phyloP scores from a whole-genome alignment of 1,140 invertebrate species.

The Aphidius ervi region DNA sequence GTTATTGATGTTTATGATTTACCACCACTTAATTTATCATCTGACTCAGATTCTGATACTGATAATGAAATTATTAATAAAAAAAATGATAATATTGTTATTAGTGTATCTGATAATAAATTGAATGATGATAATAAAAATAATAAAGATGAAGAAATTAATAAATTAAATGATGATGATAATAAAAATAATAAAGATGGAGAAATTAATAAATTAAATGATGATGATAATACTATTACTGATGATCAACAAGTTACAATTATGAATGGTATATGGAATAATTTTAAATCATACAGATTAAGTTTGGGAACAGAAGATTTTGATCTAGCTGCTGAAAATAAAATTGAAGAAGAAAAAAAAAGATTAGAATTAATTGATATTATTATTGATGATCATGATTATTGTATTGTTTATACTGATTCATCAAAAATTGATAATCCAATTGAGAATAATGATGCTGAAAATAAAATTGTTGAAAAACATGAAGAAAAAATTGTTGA shows the following conservation, averaged over 20 bases:
- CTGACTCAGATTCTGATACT: conserved; percentile 71
- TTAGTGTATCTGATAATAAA: conserved; percentile 2
- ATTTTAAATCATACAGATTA: conserved; percentile 69
- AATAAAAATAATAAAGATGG: not conserved
- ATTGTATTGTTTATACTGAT: conserved; percentile 42
- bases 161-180: conserved; percentile 21
- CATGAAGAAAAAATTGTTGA: conserved; percentile 37
- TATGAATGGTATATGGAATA: conserved; percentile 76
- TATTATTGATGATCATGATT: conserved; percentile 55
- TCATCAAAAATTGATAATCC: conserved; percentile 17
- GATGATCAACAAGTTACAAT: conserved; percentile 49
- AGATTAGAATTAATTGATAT: conserved; percentile 36
- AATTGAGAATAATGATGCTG: conserved; percentile 21
- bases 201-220: conserved; percentile 17
- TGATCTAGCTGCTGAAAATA: not conserved
- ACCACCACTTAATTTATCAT: conserved; percentile 72
- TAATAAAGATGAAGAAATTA: conserved; percentile 3
- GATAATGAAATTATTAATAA: conserved; percentile 23
- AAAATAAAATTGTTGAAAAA: conserved; percentile 1
- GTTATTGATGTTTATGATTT: conserved; percentile 66
- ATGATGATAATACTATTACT: conserved; percentile 31
- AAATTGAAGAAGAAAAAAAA: conserved; percentile 15
- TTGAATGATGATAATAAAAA: conserved; percentile 5
- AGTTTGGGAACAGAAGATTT: conserved; percentile 51
- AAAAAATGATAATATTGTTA: conserved; percentile 1